Conservation (phyloP, 2,113 vertebrate genomes). For the Stegostoma tigrinum region DNA sequence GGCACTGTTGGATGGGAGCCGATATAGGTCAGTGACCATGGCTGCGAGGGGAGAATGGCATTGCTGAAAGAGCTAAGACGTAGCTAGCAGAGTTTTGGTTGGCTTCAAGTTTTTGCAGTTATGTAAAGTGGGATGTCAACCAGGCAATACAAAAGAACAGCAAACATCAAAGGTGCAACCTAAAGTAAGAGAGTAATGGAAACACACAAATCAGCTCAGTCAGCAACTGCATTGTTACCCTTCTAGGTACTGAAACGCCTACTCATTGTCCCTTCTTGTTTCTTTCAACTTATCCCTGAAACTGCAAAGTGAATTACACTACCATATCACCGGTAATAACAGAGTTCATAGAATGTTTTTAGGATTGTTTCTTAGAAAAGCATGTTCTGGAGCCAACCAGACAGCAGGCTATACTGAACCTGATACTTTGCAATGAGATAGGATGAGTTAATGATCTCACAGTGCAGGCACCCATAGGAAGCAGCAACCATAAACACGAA, state of each 20-base stretch:
- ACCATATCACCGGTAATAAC: neutral
- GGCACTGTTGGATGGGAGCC: neutral
- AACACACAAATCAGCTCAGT: neutral
- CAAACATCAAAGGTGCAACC: neutral
- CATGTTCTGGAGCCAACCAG: too few relatives aligned
- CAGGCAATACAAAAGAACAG: neutral
- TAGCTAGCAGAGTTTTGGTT: neutral
- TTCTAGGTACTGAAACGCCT: neutral
- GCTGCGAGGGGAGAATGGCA: neutral
- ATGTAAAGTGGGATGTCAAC: neutral
- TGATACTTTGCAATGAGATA: too few relatives aligned
- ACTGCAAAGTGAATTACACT: neutral
- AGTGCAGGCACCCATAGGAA: too few relatives aligned
- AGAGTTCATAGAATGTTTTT: too few relatives aligned
- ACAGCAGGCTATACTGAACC: too few relatives aligned
- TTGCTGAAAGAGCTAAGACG: neutral
- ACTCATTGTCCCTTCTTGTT: neutral
- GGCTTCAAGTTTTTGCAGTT: neutral
- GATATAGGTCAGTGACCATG: neutral
- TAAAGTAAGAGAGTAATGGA: neutral
- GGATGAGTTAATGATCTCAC: too few relatives aligned
- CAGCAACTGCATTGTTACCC: neutral
- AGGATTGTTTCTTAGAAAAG: too few relatives aligned
- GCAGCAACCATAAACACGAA: too few relatives aligned
- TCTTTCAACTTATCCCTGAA: neutral